Base-by-base conservation (phyloP, 2,113 vertebrate species). In the Electrona antarctica region DNA sequence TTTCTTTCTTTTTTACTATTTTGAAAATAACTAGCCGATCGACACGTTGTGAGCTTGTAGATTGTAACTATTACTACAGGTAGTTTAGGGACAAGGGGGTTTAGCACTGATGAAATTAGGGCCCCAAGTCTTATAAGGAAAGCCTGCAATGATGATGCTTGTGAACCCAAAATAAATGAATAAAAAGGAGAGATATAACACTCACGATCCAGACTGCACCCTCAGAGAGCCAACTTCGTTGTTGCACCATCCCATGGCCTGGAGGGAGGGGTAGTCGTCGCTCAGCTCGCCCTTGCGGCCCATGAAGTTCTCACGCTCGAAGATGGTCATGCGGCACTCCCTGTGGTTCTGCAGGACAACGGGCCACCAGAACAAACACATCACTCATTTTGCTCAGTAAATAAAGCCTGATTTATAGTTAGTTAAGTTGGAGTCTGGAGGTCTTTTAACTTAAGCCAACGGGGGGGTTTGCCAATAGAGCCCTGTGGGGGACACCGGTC, bases 181-280 rank as follows among this genome's bases (percentile, higher is more conserved):
- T n/a, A n/a, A 21, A 21, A 29, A 47, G 29, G 46, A 61, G 14
- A 60, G 66, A 59, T 55, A 12, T 10, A 7, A 7, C 69, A 95
- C 96, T 96, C 89, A 97, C 95, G 96, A 95, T 58, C 96, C 96
- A 0, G 95, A 95, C 73, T 94, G 94, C 83, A 95, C 86, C 0
- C 85, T 93, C 89, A 98, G 91, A 77, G 96, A 98, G 59, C 95
- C 96, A 65, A 97, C 96, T 82, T 96, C 92, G 1, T 93, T 96
- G 94, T 96, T 92, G 69, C 92, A 94, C 96, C 96, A 98, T 66
- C 96, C 97, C 95, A 98, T 94, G 79, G 95, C 94, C 58, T 96
- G 95, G 70, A 98, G 94, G 11, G 96, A 98, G 52, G 96, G 94
- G 33, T 95, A 96, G 71, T 97, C 95, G 0, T 97, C 95, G 0